These are phyloP conservation scores for Phenganax subtilis DNA, from an alignment of 92 coral and sea anemone species.

Conservation along the genomic window DNA sequence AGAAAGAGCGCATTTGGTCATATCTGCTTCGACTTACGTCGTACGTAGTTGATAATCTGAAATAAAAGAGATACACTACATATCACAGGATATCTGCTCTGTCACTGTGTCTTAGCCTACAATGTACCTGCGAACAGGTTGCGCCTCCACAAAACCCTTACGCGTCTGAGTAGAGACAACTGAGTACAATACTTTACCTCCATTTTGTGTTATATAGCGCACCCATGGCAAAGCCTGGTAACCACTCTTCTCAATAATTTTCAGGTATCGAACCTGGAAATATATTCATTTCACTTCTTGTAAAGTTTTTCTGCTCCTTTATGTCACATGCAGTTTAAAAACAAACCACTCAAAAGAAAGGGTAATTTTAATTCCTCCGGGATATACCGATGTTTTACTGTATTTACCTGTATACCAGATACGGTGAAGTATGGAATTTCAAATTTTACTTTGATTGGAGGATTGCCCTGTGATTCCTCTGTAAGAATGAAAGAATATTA, in stretches of 20 bases:
- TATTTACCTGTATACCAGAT: constrained; percentile 89
- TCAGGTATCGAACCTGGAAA: constrained; percentile 86
- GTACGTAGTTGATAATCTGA: constrained; percentile 97
- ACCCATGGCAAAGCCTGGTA: constrained; percentile 99
- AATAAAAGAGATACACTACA: constrained; percentile 13
- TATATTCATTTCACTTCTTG: background rate
- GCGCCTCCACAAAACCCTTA: too few relatives aligned
- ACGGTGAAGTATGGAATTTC: constrained; percentile 98
- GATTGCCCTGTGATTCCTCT: constrained; percentile 83
- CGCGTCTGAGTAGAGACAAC: background rate
- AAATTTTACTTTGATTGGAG: constrained; percentile 96
- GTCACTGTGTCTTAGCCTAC: too few relatives aligned
- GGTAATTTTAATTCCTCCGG: too few relatives aligned
- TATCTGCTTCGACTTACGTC: constrained; percentile 51
- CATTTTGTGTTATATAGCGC: constrained; percentile 96
- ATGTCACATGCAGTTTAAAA: background rate
- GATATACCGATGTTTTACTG: background rate
- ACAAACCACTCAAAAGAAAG: background rate
- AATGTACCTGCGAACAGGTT: too few relatives aligned
- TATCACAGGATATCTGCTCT: background rate
- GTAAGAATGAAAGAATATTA: constrained; percentile 15
- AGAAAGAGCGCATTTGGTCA: background rate
- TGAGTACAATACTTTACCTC: constrained; percentile 55
- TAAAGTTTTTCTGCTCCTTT: background rate
- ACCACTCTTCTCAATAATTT: constrained; percentile 98